Evolutionary conservation across 2,888 invertebrate genomes (phyloP).

Genomic region (Scrobipalpa atriplicella): DNA sequence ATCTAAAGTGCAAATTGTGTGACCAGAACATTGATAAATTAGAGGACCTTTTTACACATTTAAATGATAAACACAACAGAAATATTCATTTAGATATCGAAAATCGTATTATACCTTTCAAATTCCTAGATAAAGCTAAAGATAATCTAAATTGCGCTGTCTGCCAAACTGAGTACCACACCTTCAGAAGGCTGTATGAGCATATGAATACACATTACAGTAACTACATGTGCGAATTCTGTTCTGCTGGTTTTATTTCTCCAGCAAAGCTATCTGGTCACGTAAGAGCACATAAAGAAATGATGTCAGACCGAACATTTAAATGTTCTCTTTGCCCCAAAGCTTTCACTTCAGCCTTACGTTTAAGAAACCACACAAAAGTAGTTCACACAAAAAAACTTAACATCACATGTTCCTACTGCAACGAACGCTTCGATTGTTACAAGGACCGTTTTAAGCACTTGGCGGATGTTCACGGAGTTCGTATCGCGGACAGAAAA

Average conservation of each 20-base stretch:
- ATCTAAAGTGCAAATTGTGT: constrained; percentile 52
- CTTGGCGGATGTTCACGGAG: constrained; percentile 34
- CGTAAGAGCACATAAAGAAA: constrained; percentile 44
- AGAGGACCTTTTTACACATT: constrained; percentile 32
- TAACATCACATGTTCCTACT: constrained; percentile 49
- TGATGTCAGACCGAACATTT: constrained; percentile 37
- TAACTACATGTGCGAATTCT: constrained; percentile 51
- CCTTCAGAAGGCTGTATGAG: constrained; percentile 40
- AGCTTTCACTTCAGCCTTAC: constrained; percentile 56
- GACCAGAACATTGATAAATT: constrained; percentile 30
- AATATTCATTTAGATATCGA: no score
- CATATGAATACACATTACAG: constrained; percentile 57
- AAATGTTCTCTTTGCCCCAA: constrained; percentile 64
- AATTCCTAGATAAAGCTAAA: constrained; percentile 47
- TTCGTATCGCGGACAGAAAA: constrained; percentile 24
- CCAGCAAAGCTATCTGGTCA: constrained; percentile 36
- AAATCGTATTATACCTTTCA: constrained; percentile 55
- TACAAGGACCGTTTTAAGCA: constrained; percentile 43
- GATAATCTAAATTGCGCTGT: constrained; percentile 41
- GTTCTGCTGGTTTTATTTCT: constrained; percentile 50
- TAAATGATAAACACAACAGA: constrained; percentile 39
- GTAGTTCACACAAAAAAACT: not conserved
- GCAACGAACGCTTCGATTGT: constrained; percentile 48
- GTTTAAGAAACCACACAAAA: not conserved
- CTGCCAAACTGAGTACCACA: constrained; percentile 37